A percentile compares a stretch with the other conserved stretches of the same genome.
These are phyloP conservation scores for Sceliomorpha sp. DNA, from an alignment of 2,888 invertebrate genomes.

Conservation along the genomic window DNA sequence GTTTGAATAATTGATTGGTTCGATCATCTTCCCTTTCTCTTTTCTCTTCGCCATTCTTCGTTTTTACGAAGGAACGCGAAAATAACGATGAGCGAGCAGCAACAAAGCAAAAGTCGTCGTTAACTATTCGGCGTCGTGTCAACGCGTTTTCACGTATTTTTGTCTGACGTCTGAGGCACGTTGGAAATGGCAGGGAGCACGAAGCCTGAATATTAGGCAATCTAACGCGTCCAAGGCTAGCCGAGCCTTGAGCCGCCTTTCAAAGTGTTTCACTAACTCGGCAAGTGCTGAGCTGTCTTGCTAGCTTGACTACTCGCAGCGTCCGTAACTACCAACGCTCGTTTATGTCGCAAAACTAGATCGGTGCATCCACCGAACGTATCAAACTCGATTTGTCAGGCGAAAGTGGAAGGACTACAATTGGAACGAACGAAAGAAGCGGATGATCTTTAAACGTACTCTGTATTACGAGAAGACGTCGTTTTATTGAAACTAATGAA, in stretches of 20 bases:
- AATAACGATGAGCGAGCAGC: constrained; percentile 15
- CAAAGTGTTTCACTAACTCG: constrained; percentile 75
- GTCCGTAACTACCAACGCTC: constrained; percentile 52
- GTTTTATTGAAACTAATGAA: too few species aligned
- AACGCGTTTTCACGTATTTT: constrained; percentile 56
- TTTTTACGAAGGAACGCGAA: constrained; percentile 13
- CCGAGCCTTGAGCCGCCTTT: constrained; percentile 78
- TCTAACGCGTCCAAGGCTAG: constrained; percentile 80
- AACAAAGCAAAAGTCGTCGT: too few species aligned
- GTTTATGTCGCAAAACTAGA: constrained; percentile 26
- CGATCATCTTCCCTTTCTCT: too few species aligned
- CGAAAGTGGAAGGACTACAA: background rate
- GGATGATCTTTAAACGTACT: too few species aligned
- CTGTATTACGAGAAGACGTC: too few species aligned
- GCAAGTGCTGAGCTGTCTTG: constrained; percentile 44
- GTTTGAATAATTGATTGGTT: too few species aligned
- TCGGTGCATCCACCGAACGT: constrained; percentile 32
- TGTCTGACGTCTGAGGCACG: constrained; percentile 36
- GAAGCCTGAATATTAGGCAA: constrained; percentile 78
- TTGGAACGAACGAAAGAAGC: too few species aligned
- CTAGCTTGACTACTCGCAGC: constrained; percentile 49
- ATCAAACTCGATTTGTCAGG: constrained; percentile 5
- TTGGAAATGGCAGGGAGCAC: constrained; percentile 59
- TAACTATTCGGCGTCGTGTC: constrained; percentile 24
- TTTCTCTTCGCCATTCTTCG: too few species aligned